Evolutionary conservation across 35 echinoderm and acorn worm species (phyloP).

Genomic region (Antedon bifida): DNA sequence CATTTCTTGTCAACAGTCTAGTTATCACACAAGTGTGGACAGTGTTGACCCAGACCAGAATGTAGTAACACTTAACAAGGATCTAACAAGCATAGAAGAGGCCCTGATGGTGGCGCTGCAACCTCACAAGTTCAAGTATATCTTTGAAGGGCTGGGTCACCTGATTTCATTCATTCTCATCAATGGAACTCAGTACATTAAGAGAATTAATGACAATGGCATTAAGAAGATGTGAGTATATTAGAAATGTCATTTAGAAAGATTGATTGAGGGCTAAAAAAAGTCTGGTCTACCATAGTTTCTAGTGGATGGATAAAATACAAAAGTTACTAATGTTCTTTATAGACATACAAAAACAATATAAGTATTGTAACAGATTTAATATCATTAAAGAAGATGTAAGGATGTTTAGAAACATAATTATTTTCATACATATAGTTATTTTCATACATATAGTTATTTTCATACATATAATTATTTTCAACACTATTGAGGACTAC

Average conservation of each 20-base stretch:
- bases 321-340: too few relatives aligned
- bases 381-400: too few relatives aligned
- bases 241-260: neutral
- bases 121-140: conserved; percentile 89
- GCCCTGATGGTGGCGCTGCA: conserved; percentile 52
- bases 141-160: conserved; percentile 94
- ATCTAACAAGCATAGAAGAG: conserved; percentile 73
- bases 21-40: conserved; percentile 66
- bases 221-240: conserved; percentile 96
- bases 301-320: too few relatives aligned
- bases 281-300: too few relatives aligned
- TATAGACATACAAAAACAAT: too few relatives aligned
- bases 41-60: conserved; percentile 86
- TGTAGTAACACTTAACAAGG: conserved; percentile 79
- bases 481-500: too few relatives aligned
- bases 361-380: too few relatives aligned
- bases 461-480: too few relatives aligned
- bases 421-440: too few relatives aligned
- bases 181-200: conserved; percentile 93
- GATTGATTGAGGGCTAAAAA: too few relatives aligned
- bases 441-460: too few relatives aligned
- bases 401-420: too few relatives aligned
- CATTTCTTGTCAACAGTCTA: conserved; percentile 35
- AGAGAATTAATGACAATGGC: conserved; percentile 99
- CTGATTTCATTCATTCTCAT: conserved; percentile 82